Conservation (phyloP, 2,797 vertebrate species). For the Paedocypris micromegethes region DNA sequence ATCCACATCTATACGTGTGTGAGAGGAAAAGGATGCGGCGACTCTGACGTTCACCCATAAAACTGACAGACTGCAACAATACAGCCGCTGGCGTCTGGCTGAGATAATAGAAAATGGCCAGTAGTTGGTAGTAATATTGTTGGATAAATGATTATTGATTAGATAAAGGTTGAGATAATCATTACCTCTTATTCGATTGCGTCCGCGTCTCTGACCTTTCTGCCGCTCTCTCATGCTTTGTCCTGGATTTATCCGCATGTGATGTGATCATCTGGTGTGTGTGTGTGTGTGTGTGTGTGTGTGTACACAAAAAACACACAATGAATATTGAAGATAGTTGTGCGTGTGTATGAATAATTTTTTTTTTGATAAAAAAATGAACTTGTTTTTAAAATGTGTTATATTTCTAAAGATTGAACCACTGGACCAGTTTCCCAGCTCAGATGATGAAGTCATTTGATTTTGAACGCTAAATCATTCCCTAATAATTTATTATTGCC, state of each 20-base stretch:
- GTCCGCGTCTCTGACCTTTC: conserved; percentile 74
- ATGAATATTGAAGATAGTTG: no score
- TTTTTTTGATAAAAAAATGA: no score
- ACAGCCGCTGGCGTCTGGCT: conserved; percentile 59
- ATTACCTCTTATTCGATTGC: conserved; percentile 82
- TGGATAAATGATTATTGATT: conserved; percentile 85
- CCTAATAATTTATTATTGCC: no score
- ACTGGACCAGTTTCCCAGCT: no score
- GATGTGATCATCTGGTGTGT: conserved; percentile 64
- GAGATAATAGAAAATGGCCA: conserved; percentile 74
- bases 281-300: conserved; percentile 3
- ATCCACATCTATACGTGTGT: no score
- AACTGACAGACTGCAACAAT: conserved; percentile 72
- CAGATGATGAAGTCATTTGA: no score
- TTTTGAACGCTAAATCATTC: no score
- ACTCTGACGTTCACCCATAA: conserved; percentile 68
- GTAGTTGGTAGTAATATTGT: conserved; percentile 72
- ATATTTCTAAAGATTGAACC: no score
- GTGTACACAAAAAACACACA: no score
- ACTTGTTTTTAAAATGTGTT: no score
- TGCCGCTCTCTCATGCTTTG: conserved; percentile 56
- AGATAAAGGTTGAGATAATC: conserved; percentile 83
- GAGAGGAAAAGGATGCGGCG: conserved; percentile 39
- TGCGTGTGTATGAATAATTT: no score
- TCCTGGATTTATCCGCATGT: conserved; percentile 65